Percentiles rank a stretch among this genome's conserved stretches.
phyloP scores from a whole-genome alignment of 1,140 invertebrate species.

The Pogonus chalceus region DNA sequence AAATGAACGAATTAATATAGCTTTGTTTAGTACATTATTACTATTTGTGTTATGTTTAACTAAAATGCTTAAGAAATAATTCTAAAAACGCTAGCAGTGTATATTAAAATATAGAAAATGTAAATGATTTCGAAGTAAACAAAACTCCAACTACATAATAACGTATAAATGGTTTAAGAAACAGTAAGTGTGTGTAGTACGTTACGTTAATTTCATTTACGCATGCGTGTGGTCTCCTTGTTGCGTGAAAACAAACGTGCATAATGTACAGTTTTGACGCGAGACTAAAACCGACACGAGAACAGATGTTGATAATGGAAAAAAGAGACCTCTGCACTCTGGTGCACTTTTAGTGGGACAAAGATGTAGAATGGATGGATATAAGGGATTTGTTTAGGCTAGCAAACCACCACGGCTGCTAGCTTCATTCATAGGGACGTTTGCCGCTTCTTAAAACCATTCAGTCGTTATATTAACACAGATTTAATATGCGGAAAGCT shows the following conservation, averaged over 20 bases:
- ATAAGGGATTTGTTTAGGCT: neutral
- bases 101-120: no score
- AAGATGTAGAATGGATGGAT: neutral
- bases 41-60: no score
- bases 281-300: neutral
- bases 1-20: no score
- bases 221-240: neutral
- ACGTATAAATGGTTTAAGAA: no score
- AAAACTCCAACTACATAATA: no score
- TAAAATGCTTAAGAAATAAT: no score
- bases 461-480: neutral
- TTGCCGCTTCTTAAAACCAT: neutral
- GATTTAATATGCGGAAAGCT: neutral
- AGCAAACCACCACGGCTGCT: neutral
- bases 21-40: no score
- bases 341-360: no score
- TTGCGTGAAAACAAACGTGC: neutral
- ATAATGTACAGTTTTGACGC: neutral
- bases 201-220: no score
- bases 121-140: no score
- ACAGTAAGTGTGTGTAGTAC: no score
- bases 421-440: neutral
- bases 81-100: no score
- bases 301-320: slow-evolving; percentile 3
- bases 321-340: neutral